Conservation (phyloP, 1,140 invertebrate species). For the Zaprionus taronus region DNA sequence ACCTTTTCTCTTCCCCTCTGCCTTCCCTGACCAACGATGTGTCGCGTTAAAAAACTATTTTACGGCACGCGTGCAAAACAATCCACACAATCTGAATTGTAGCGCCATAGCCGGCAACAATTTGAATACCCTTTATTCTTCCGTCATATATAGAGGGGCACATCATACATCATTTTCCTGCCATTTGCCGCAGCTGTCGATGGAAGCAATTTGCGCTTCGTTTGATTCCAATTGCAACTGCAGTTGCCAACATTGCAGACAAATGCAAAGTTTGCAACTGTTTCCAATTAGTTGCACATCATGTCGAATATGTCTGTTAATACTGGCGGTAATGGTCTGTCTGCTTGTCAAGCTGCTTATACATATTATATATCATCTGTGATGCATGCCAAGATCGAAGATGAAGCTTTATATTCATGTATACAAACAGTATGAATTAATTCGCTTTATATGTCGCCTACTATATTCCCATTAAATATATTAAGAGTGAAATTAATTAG, state of each 20-base stretch:
- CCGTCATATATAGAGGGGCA: neutral
- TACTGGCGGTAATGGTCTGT: neutral
- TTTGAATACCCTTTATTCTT: neutral
- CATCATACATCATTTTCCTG: slow-evolving; percentile 2
- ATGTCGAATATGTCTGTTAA: neutral
- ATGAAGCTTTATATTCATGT: too few relatives aligned
- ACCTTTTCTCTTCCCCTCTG: neutral
- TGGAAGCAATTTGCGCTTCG: neutral
- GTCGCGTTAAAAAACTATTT: slow-evolving; percentile 48
- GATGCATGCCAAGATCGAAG: too few relatives aligned
- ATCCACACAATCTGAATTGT: slow-evolving; percentile 10
- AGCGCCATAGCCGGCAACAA: neutral
- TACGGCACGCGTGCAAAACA: slow-evolving; percentile 10
- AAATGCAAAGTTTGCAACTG: neutral
- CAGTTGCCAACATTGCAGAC: neutral
- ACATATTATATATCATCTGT: too few relatives aligned
- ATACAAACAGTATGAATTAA: too few relatives aligned
- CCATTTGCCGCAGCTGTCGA: neutral
- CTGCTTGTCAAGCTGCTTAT: too few relatives aligned
- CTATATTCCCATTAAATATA: too few relatives aligned
- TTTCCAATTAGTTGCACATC: slow-evolving; percentile 4
- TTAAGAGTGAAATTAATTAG: too few relatives aligned
- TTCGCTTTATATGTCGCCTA: too few relatives aligned
- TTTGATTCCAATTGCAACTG: neutral
- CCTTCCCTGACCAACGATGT: neutral